phyloP scores from a whole-genome alignment of 1,140 invertebrate species.

The silkworm (Bombyx mori) region ASM3026992v2 NC_085121.1:18266001-18266500 shows the following conservation, averaged over 20 bases:
- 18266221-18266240: neutral
- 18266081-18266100: conserved; percentile 8
- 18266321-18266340: neutral
- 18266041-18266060: conserved; percentile 7
- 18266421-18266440: too few relatives aligned
- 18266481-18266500: too few relatives aligned
- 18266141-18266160: conserved; percentile 8
- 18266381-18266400: neutral
- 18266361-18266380: neutral
- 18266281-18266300: neutral
- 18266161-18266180: conserved; percentile 6
- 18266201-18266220: neutral
- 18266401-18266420: too few relatives aligned
- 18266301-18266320: neutral
- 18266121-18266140: conserved; percentile 12
- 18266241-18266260: neutral
- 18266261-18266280: neutral
- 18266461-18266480: too few relatives aligned
- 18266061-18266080: conserved; percentile 3
- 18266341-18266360: neutral
- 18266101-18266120: conserved; percentile 12
- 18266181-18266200: neutral
- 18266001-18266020: conserved; percentile 10
- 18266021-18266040: conserved; percentile 3
- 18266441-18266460: too few relatives aligned